Evolutionary conservation across 1,140 invertebrate species (phyloP), one percentile per base, ranked within the genome.

Genomic region (Hyles euphorbiae): DNA sequence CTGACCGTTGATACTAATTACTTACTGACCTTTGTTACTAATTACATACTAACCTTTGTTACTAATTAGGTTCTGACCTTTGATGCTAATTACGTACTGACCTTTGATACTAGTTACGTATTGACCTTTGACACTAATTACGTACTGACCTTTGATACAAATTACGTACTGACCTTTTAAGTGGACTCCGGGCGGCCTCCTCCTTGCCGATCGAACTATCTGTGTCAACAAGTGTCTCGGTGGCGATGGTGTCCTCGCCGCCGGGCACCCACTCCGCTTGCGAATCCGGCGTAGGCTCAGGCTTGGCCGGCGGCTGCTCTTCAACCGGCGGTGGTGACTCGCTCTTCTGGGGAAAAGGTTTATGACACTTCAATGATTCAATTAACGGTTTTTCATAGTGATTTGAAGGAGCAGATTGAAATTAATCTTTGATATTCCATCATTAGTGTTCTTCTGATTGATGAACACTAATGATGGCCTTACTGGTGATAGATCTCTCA

Each of bases 241-340:
- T 68, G 12, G 77, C 73, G 3, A 78, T 71, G 34, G 79, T 77
- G 53, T 87, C 81, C 46, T 84, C 83, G 4, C 73, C 73, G 1
- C 75, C 77, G n/a, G 81, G 78, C 6, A 81, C 70, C 83, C 81
- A 87, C 54, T 85, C 82, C 2, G 71, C 58, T 52, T 75, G 65
- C 53, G 68, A 76, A 51, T 78, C 76, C 32, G 44, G 11, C 5
- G 66, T 12, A 5, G 71, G 65, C 63, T 83, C 78, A 8, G 65
- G 66, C 49, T 63, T 63, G 43, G 70, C 47, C 44, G 60, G 63
- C 36, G 67, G 58, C 5, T 67, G 61, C 45, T 79, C 78, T 40
- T 86, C 74, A 7, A 70, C 62, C 4, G 76, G 74, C 33, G 79
- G 74, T 6, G 84, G 84, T 5, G 84, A 85, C 61, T 87, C 81